phyloP scores from a whole-genome alignment of 2,888 invertebrate genomes.

The Aphidoletes aphidimyza region DNA sequence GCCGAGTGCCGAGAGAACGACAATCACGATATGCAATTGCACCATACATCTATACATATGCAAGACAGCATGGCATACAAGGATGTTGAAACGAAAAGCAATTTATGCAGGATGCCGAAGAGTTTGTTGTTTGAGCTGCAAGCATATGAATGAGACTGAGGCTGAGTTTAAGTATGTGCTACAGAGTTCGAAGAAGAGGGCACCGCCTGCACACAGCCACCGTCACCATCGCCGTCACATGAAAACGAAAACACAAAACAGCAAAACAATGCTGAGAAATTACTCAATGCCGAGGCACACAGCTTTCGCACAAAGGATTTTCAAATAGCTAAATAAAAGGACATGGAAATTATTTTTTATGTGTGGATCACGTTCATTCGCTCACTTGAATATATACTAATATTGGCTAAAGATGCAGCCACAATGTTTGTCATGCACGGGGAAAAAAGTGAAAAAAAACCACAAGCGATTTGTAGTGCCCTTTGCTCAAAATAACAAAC shows the following conservation, averaged over 20 bases:
- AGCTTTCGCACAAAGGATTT: not conserved
- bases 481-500: not conserved
- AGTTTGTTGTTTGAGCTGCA: conserved; percentile 32
- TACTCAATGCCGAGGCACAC: not conserved
- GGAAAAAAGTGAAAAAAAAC: too few species aligned
- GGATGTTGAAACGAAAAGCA: not conserved
- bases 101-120: conserved; percentile 46
- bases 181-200: too few species aligned
- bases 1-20: conserved; percentile 8
- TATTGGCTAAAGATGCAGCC: not conserved
- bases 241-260: not conserved
- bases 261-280: conserved; percentile 32
- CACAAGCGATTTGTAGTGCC: not conserved
- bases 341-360: conserved; percentile 41
- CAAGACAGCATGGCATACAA: not conserved
- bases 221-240: too few species aligned
- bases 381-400: not conserved
- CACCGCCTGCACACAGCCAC: too few species aligned
- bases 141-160: not conserved
- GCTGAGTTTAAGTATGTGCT: too few species aligned
- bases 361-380: conserved; percentile 17
- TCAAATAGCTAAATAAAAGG: conserved; percentile 20
- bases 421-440: not conserved
- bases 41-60: not conserved
- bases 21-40: conserved; percentile 42